These are phyloP conservation scores for Andrena haemorrhoa DNA, from an alignment of 2,888 invertebrate species.

Conservation along the genomic window DNA sequence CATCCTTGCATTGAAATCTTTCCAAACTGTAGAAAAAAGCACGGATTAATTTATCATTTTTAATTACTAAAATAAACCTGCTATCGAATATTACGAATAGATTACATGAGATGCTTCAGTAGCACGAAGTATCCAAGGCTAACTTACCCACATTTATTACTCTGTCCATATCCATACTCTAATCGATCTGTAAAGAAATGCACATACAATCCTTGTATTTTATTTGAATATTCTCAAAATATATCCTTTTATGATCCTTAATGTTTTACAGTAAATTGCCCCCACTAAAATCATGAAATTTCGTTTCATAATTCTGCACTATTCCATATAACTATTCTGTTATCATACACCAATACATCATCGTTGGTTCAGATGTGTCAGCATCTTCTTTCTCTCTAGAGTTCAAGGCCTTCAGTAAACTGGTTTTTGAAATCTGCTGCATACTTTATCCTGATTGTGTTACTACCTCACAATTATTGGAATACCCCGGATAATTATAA, in stretches of 20 bases:
- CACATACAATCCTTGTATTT: background rate
- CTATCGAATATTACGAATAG: background rate
- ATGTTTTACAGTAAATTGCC: slow-evolving; percentile 2
- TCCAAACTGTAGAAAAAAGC: slow-evolving; percentile 32
- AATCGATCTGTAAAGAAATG: slow-evolving; percentile 41
- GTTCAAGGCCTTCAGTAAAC: slow-evolving; percentile 72
- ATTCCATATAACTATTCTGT: background rate
- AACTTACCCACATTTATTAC: slow-evolving; percentile 51
- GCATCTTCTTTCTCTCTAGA: slow-evolving; percentile 13
- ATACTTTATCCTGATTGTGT: background rate
- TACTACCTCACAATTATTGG: background rate
- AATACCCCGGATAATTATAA: background rate
- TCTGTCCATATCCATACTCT: slow-evolving; percentile 41
- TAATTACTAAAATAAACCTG: background rate
- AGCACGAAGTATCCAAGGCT: background rate
- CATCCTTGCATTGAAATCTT: slow-evolving; percentile 79
- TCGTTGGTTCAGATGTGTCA: slow-evolving; percentile 2
- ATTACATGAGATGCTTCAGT: background rate
- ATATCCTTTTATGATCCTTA: background rate
- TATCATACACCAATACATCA: background rate
- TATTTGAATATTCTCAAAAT: background rate
- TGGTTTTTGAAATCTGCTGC: slow-evolving; percentile 55
- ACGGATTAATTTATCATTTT: background rate
- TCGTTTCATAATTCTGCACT: background rate
- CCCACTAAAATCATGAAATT: background rate